Conservation (phyloP, 2,797 vertebrate species). For the Tragelaphus eurycerus region DNA sequence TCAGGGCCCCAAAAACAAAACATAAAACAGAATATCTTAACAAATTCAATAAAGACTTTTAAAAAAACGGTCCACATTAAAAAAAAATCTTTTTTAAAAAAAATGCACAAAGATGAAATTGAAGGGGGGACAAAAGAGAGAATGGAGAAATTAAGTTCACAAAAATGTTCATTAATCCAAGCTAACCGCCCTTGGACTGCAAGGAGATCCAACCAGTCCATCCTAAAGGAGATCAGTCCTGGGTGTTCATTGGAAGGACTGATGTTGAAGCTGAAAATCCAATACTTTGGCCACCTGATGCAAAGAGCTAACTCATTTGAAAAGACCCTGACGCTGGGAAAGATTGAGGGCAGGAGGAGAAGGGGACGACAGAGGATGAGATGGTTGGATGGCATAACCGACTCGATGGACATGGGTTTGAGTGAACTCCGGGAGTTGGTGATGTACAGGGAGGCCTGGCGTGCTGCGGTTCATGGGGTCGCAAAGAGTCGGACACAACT, state of each 20-base stretch:
- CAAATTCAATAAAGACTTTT: background rate
- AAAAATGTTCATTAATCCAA: background rate
- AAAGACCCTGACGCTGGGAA: background rate
- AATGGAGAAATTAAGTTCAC: background rate
- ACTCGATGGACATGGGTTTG: background rate
- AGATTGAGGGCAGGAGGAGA: background rate
- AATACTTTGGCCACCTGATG: background rate
- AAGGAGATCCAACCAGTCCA: background rate
- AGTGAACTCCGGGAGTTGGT: background rate
- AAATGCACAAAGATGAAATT: background rate
- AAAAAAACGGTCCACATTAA: background rate
- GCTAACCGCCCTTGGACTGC: background rate
- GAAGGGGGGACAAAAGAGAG: background rate
- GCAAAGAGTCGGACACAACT: rapidly evolving
- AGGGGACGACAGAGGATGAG: background rate
- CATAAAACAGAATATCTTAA: background rate
- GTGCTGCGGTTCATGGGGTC: background rate
- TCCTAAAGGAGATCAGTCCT: background rate
- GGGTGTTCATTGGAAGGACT: background rate
- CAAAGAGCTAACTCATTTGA: background rate
- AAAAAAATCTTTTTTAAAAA: background rate
- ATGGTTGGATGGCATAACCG: background rate
- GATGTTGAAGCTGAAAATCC: background rate
- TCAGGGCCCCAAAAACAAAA: background rate
- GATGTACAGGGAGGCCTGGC: background rate